Evolutionary conservation across 2,888 invertebrate species (phyloP), one percentile per base, ranked within the genome.

Genomic region (Leptinotarsa rubiginosa): DNA sequence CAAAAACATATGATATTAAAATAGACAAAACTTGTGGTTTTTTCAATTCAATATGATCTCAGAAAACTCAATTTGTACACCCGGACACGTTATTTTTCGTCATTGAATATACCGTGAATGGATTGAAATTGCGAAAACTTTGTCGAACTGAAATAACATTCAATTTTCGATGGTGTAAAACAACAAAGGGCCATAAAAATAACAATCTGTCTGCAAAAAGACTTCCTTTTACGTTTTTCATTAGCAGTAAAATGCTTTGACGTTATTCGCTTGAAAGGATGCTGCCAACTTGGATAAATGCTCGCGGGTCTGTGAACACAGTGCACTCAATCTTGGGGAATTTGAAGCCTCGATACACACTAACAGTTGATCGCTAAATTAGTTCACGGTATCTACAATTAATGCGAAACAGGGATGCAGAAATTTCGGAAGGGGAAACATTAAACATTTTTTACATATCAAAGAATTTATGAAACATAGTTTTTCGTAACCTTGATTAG

Each of bases 201-300:
- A n/a, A 56, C 56, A 50, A 50, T n/a, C n/a, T n/a, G n/a, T 56
- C 22, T 56, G 22, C 12, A 56, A 56, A 56, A 12, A 56, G 13
- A 41, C 41, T 56, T 20, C 18, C 12, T 56, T 56, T 56, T 3
- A 56, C 56, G 56, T 16, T 50, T 50, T 56, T 56, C 56, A 56
- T 56, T 18, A 56, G 56, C 20, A 56, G n/a, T 56, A 20, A 56
- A 56, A 56, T 20, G 20, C 56, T 20, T 20, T 56, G 56, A 56
- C 56, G 56, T 56, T 18, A 56, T 18, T 56, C 56, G 20, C 56
- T n/a, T 18, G n/a, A 56, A 56, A 56, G 56, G 56, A 56, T 56
- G 12, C 56, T n/a, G n/a, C 56, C 56, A 56, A 56, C 18, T 56
- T 56, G 56, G 56, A 56, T 56, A 56, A 56, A 20, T n/a, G 41